Percentiles rank a stretch among this genome's conserved stretches.
phyloP scores from a whole-genome alignment of 1,140 invertebrate genomes.

The Gryon sp. region DNA sequence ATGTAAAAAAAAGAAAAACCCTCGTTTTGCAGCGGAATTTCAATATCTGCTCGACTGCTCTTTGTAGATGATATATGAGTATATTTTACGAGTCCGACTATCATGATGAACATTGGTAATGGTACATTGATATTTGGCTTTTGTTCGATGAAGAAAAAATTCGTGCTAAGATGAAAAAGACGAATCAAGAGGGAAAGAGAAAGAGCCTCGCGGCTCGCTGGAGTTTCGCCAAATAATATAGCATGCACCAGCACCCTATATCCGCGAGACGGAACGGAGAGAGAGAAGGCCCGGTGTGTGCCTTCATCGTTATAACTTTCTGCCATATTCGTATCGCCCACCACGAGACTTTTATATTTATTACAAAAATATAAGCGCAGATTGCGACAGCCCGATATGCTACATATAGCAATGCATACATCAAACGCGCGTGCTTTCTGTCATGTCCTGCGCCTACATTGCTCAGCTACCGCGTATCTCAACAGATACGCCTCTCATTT shows the following conservation, averaged over 20 bases:
- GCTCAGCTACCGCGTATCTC: constrained; percentile 26
- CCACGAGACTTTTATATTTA: constrained; percentile 63
- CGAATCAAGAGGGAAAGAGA: no score
- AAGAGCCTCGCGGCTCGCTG: constrained; percentile 56
- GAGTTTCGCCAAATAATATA: constrained; percentile 62
- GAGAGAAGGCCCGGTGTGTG: constrained; percentile 18
- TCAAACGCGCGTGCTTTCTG: constrained; percentile 44
- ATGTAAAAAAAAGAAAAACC: neutral
- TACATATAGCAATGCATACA: constrained; percentile 21
- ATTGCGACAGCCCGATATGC: constrained; percentile 43
- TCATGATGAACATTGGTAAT: constrained; percentile 49
- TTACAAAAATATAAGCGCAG: constrained; percentile 58
- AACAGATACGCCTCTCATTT: constrained; percentile 26
- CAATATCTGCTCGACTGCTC: constrained; percentile 16
- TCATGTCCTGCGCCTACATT: constrained; percentile 34
- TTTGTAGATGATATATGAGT: constrained; percentile 27
- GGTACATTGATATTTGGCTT: constrained; percentile 59
- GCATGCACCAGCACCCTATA: constrained; percentile 39
- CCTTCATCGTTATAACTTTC: constrained; percentile 21
- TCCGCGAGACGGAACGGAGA: constrained; percentile 27
- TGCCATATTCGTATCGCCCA: constrained; percentile 31
- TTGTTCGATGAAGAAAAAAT: constrained; percentile 63
- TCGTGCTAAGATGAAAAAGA: constrained; percentile 63
- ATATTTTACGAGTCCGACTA: constrained; percentile 23
- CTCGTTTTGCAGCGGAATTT: constrained; percentile 4